Percentiles rank a stretch among this genome's conserved stretches.
These are phyloP conservation scores for Morbakka virulenta DNA, from an alignment of 30 jellyfish, hydroid and myxozoan species.

Conservation along the genomic window DNA sequence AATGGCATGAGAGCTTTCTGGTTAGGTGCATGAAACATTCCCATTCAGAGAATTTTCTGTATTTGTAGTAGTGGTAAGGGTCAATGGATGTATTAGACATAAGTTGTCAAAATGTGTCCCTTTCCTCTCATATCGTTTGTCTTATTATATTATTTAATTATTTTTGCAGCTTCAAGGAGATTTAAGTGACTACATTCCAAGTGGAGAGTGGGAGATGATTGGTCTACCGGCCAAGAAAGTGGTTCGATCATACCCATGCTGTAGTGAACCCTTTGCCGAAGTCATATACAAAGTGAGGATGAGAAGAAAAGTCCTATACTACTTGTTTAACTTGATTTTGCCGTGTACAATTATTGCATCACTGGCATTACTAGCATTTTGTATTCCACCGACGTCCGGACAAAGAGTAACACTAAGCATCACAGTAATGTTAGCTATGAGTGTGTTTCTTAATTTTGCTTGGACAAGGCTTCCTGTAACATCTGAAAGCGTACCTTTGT, in stretches of 20 bases:
- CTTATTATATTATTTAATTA: too few relatives aligned
- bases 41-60: too few relatives aligned
- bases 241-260: conserved; percentile 43
- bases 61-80: too few relatives aligned
- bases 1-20: too few relatives aligned
- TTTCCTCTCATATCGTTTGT: too few relatives aligned
- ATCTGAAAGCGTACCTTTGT: conserved; percentile 67
- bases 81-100: too few relatives aligned
- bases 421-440: conserved; percentile 74
- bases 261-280: conserved; percentile 48
- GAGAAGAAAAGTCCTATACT: conserved; percentile 60
- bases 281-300: conserved; percentile 46
- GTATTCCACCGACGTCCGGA: conserved; percentile 67
- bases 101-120: too few relatives aligned
- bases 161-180: conserved; percentile 62
- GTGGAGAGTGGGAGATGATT: conserved; percentile 73
- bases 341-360: conserved; percentile 66
- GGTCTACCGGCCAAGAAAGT: conserved; percentile 47
- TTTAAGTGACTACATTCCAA: conserved; percentile 60
- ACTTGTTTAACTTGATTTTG: conserved; percentile 54
- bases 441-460: conserved; percentile 68
- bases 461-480: conserved; percentile 81
- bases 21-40: too few relatives aligned
- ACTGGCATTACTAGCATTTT: conserved; percentile 67
- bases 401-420: conserved; percentile 69